Conservation (phyloP, 64 coral and sea anemone species). For the Montipora capricornis region DNA sequence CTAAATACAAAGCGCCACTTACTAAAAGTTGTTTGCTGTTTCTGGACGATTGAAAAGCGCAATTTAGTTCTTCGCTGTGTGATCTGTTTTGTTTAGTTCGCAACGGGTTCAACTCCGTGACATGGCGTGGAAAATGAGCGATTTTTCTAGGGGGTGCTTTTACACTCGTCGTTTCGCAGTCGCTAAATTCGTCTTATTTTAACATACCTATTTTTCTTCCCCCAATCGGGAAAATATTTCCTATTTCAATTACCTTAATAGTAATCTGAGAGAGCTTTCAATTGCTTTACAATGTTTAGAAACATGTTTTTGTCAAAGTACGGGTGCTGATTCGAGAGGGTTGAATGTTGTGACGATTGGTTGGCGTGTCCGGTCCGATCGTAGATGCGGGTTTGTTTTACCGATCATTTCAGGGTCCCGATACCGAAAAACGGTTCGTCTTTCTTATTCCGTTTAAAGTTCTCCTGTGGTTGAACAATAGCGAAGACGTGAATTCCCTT, state of each 20-base stretch:
- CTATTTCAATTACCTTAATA: constrained; percentile 26
- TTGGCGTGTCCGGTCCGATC: neutral
- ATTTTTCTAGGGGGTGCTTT: no score
- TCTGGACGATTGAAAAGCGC: neutral
- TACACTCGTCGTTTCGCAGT: constrained; percentile 28
- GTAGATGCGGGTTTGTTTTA: constrained; percentile 9
- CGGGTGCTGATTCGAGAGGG: neutral
- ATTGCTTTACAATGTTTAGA: constrained; percentile 12
- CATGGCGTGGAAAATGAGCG: constrained; percentile 38
- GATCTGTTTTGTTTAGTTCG: constrained; percentile 12
- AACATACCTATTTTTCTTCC: neutral
- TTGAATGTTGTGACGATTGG: constrained; percentile 29
- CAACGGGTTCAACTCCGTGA: neutral
- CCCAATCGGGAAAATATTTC: no score
- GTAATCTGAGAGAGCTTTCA: constrained; percentile 13
- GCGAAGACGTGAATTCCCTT: neutral
- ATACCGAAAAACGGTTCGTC: neutral
- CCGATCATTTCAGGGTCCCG: neutral
- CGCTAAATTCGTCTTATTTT: constrained; percentile 29
- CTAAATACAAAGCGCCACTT: neutral
- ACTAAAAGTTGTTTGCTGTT: constrained; percentile 2
- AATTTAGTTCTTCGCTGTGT: no score
- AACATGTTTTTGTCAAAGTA: constrained; percentile 30
- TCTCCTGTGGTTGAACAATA: neutral
- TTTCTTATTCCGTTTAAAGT: neutral